phyloP scores from a whole-genome alignment of 37 sponge, comb jelly and placozoan species.

The Mnemiopsis leidyi region DNA sequence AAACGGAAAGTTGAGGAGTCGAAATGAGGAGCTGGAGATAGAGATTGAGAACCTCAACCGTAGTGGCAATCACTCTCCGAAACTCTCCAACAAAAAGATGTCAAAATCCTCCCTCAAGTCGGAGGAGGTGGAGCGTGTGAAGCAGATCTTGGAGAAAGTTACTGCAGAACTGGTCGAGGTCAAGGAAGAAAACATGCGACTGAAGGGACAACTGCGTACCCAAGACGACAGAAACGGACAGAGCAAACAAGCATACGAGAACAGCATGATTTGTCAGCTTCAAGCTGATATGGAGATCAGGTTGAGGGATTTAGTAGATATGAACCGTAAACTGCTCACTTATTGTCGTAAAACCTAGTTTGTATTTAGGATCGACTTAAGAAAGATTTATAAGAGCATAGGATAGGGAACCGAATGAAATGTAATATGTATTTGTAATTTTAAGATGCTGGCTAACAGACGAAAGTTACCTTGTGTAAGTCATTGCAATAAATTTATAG shows the following conservation, averaged over 20 bases:
- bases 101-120: neutral
- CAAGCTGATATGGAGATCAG: conserved; percentile 38
- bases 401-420: no score
- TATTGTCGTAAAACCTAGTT: conserved; percentile 16
- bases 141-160: conserved; percentile 31
- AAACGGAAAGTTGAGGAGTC: conserved; percentile 68
- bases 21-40: conserved; percentile 33
- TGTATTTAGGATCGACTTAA: no score
- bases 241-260: neutral
- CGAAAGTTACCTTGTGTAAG: no score
- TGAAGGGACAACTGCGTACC: neutral
- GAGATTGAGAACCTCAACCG: conserved; percentile 17
- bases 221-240: neutral
- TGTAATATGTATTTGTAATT: no score
- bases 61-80: conserved; percentile 4
- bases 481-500: no score
- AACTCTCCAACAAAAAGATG: neutral
- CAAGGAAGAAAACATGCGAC: conserved; percentile 24
- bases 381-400: no score
- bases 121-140: conserved; percentile 37
- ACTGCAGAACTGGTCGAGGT: conserved; percentile 38
- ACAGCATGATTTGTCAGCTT: conserved; percentile 48
- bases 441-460: no score
- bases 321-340: conserved; percentile 28
- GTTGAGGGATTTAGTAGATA: conserved; percentile 19